phyloP scores from a whole-genome alignment of 1,140 invertebrate genomes.

The Penaeus chinensis region DNA sequence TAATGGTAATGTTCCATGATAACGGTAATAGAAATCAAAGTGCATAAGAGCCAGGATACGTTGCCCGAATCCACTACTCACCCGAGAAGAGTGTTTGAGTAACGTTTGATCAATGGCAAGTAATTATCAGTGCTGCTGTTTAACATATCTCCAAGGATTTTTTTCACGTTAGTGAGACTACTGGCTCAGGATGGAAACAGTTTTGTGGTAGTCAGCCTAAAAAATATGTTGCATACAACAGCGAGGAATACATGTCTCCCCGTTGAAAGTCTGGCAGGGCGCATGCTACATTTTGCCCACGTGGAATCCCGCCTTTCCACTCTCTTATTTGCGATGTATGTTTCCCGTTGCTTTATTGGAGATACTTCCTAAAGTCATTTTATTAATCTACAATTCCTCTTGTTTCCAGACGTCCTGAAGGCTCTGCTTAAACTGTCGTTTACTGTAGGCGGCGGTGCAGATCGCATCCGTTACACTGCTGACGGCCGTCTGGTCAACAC shows the following conservation, averaged over 20 bases:
- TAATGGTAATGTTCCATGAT: too few relatives aligned
- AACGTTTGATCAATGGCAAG: too few relatives aligned
- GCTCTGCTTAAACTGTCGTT: conserved; percentile 50
- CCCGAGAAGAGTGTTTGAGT: too few relatives aligned
- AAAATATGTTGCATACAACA: background rate
- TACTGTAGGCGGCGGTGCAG: conserved; percentile 40
- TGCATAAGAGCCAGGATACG: too few relatives aligned
- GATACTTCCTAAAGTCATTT: background rate
- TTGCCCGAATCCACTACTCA: too few relatives aligned
- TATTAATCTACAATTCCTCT: background rate
- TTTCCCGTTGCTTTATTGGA: background rate
- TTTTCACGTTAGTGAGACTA: too few relatives aligned
- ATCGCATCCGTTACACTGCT: conserved; percentile 52
- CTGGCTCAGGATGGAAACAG: too few relatives aligned
- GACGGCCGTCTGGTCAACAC: conserved; percentile 50
- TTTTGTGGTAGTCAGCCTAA: too few relatives aligned
- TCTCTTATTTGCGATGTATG: background rate
- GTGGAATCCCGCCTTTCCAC: too few relatives aligned
- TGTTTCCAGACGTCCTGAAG: conserved; percentile 39
- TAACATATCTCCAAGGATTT: too few relatives aligned
- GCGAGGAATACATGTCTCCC: background rate
- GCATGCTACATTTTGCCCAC: background rate
- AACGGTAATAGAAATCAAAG: too few relatives aligned
- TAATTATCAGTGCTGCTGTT: too few relatives aligned
- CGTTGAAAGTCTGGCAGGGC: background rate